These are phyloP conservation scores for Lamellibrachia luymesi DNA, from an alignment of 1,140 invertebrate species.

Conservation along the genomic window DNA sequence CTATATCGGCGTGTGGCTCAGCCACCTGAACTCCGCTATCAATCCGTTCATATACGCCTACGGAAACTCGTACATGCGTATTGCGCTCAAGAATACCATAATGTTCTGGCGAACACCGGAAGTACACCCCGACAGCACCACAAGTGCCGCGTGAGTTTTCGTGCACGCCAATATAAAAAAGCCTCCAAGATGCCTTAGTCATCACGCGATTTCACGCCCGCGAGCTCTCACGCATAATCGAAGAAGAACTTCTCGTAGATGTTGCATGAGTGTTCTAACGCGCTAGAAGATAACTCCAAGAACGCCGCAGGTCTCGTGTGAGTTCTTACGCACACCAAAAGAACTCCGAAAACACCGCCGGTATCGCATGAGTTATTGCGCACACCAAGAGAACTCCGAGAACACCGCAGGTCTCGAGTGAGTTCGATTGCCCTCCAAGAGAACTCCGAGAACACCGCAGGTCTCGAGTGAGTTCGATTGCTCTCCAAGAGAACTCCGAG, in stretches of 20 bases:
- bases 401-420: background rate
- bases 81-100: slow-evolving; percentile 4
- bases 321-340: background rate
- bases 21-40: slow-evolving; percentile 82
- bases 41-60: slow-evolving; percentile 87
- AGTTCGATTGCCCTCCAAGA: background rate
- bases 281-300: background rate
- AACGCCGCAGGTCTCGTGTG: background rate
- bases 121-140: background rate
- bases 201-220: background rate
- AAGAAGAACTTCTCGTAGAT: background rate
- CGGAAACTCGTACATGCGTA: slow-evolving; percentile 55
- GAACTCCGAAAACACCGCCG: background rate
- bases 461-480: background rate
- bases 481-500: background rate
- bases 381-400: background rate
- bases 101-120: background rate
- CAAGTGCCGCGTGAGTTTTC: slow-evolving; percentile 2
- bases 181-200: no score
- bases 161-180: no score
- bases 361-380: background rate
- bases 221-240: background rate
- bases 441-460: no score
- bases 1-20: slow-evolving; percentile 80
- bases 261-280: background rate